Evolutionary conservation across 2,888 invertebrate genomes (phyloP).

Genomic region (Chouioia cunea): DNA sequence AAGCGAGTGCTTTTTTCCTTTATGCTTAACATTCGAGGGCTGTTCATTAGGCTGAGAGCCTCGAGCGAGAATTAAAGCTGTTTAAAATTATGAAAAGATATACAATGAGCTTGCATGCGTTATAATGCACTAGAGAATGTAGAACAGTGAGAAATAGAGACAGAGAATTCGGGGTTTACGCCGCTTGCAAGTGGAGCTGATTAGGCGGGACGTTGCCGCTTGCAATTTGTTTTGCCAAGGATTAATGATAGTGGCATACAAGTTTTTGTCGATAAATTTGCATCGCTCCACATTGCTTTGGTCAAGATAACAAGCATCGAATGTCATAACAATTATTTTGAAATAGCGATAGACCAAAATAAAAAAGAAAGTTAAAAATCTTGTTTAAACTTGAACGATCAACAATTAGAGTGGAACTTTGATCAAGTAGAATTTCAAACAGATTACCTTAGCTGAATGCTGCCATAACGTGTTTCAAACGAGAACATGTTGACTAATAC

Average conservation of each 20-base stretch:
- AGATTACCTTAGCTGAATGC: too few relatives aligned
- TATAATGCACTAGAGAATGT: too few relatives aligned
- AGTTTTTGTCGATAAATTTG: background rate
- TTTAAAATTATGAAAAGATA: constrained; percentile 26
- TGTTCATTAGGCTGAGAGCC: constrained; percentile 34
- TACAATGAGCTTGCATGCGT: too few relatives aligned
- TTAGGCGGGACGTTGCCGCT: background rate
- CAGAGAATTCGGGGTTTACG: background rate
- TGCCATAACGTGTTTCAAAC: too few relatives aligned
- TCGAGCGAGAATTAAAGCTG: constrained; percentile 20
- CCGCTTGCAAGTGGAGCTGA: background rate
- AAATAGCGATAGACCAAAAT: too few relatives aligned
- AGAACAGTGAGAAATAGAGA: too few relatives aligned
- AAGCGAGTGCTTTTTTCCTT: constrained; percentile 8
- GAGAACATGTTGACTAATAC: too few relatives aligned
- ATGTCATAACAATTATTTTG: too few relatives aligned
- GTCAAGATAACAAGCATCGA: too few relatives aligned
- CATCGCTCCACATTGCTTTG: background rate
- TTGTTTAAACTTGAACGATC: background rate
- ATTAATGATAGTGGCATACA: too few relatives aligned
- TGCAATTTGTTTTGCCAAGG: constrained; percentile 1
- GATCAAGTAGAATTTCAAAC: too few relatives aligned
- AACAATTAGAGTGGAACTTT: too few relatives aligned
- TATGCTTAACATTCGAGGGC: constrained; percentile 22
- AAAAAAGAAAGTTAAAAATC: background rate